phyloP scores from a whole-genome alignment of 2,113 vertebrate genomes.

The Psittacus erithacus region DNA sequence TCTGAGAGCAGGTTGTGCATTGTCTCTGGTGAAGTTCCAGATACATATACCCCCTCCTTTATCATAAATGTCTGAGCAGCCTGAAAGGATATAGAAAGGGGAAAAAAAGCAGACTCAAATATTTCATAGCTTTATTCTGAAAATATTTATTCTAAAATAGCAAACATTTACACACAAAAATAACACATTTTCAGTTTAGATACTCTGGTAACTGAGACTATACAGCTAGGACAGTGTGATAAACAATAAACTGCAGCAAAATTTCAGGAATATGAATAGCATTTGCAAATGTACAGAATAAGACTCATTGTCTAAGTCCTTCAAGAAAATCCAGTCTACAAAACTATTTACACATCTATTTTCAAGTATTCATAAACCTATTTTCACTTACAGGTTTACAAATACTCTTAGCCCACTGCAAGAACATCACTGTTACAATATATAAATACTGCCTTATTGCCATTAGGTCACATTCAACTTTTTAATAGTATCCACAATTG shows the following conservation, averaged over 20 bases:
- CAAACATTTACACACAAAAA: not conserved
- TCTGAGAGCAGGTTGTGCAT: constrained; percentile 86
- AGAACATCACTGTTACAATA: not conserved
- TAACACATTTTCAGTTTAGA: not conserved
- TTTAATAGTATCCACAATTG: not conserved
- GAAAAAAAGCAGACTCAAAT: not conserved
- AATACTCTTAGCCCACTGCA: not conserved
- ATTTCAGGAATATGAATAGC: not conserved
- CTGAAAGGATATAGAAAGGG: constrained; percentile 57
- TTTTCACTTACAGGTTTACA: not conserved
- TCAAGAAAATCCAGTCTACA: not conserved
- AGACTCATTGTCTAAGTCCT: not conserved
- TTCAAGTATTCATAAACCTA: not conserved
- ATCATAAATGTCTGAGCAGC: constrained; percentile 84
- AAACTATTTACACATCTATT: not conserved
- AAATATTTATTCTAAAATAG: not conserved
- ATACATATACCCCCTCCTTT: constrained; percentile 87
- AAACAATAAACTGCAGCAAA: not conserved
- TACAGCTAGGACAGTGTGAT: not conserved
- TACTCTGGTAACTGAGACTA: not conserved
- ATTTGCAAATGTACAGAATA: not conserved
- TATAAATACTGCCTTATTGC: not conserved
- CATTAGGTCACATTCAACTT: not conserved
- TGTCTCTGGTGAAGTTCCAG: constrained; percentile 91
- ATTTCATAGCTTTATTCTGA: not conserved